These are phyloP conservation scores for Trichosurus vulpecula DNA, from an alignment of 2,797 vertebrate species.

Conservation along the genomic window DNA sequence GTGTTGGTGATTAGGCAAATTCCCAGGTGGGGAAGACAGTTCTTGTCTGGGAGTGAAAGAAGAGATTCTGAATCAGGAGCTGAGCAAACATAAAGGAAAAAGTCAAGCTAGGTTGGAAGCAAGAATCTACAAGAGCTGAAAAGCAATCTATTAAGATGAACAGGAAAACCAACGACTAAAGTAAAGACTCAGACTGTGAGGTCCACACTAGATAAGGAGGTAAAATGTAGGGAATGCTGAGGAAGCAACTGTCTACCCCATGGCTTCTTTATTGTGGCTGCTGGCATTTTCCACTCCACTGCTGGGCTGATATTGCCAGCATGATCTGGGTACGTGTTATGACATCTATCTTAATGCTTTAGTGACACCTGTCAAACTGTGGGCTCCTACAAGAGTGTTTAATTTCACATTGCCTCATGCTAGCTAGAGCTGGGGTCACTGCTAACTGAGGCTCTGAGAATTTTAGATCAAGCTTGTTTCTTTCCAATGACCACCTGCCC, in stretches of 20 bases:
- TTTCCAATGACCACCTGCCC: conserved; percentile 38
- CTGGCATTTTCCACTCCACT: neutral
- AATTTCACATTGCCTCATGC: neutral
- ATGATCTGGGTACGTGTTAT: neutral
- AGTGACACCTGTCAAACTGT: neutral
- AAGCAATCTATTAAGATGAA: neutral
- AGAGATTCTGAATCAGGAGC: neutral
- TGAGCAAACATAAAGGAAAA: neutral
- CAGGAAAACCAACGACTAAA: neutral
- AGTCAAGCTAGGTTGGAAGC: neutral
- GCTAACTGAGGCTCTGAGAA: conserved; percentile 32
- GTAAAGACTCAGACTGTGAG: neutral
- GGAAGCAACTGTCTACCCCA: neutral
- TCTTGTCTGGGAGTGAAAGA: neutral
- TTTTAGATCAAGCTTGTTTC: conserved; percentile 15
- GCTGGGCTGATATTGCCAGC: neutral
- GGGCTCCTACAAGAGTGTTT: neutral
- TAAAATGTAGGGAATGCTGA: neutral
- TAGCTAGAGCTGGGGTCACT: neutral
- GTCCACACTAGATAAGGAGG: neutral
- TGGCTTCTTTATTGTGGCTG: neutral
- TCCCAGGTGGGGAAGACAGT: neutral
- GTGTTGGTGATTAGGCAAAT: neutral
- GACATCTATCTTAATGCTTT: neutral
- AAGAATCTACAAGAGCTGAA: neutral